Evolutionary conservation across 1,140 invertebrate genomes (phyloP), one percentile per base, ranked within the genome.

Genomic region (Danaus plexippus): DNA sequence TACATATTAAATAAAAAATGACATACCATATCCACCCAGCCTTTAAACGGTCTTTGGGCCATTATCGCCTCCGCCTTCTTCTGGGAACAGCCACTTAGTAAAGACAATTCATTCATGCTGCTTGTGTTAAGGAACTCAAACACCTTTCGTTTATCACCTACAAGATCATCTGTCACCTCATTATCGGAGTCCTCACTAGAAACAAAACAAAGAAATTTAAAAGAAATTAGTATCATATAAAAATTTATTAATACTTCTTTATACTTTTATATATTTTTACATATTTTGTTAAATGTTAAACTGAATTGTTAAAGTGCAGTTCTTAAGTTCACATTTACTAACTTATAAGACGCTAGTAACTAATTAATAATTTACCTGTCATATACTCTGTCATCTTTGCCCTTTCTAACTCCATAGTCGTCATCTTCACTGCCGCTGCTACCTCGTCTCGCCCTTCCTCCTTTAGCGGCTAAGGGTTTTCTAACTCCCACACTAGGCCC

Each of bases 101-200:
- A 75, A 22, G 91, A 87, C 9, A 95, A 71, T 75, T 95, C 94
- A 12, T 86, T 87, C 46, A 89, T 61, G 15, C 88, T 88, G 42
- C 92, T 92, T 45, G 76, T 92, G 77, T 92, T 92, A 66, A 95
- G 89, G 72, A 95, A 95, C 46, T 94, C 91, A 59, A 94, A 91
- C 32, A 95, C 94, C 73, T 91, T 90, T 65, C 90, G 90, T 56
- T 94, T 92, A 66, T 93, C 90, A 41, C 88, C 88, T 0, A 90
- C 90, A 61, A 94, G 83, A 58, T 92, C 90, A 61, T 92, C 89
- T 9, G 90, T 90, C 64, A 93, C 86, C 80, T 94, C 93, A 8
- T 89, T 88, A 75, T 94, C 93, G 9, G 92, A 93, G 73, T 94
- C 93, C 46, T 91, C 91, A 87, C 83, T 86, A 63, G 43, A 79